Percentiles rank a stretch among this genome's conserved stretches.
Conservation (phyloP, 2,113 vertebrate genomes). For the Puffinus mauretanicus region DNA sequence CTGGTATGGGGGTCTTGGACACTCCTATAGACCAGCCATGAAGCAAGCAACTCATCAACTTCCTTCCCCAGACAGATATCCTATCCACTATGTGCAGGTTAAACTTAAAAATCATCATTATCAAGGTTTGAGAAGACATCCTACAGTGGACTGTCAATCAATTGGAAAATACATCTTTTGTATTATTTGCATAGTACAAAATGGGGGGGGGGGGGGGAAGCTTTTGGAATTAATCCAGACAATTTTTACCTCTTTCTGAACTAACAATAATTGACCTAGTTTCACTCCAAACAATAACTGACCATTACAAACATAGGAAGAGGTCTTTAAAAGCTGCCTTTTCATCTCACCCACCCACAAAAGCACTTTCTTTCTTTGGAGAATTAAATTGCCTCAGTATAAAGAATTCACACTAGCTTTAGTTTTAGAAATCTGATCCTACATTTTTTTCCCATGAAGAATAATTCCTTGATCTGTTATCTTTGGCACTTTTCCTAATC, state of each 20-base stretch:
- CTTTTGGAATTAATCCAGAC: slow-evolving; percentile 19
- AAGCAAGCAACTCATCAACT: fast-evolving
- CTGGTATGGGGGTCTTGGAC: background rate
- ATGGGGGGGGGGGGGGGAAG: background rate
- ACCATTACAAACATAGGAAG: background rate
- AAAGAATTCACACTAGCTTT: slow-evolving; percentile 5
- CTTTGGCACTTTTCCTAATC: slow-evolving; percentile 58
- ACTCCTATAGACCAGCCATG: background rate
- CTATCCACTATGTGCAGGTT: background rate
- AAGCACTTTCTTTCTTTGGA: background rate
- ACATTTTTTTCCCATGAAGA: slow-evolving; percentile 38
- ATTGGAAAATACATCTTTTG: background rate
- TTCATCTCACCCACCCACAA: background rate
- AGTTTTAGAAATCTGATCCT: slow-evolving; percentile 50
- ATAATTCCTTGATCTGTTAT: slow-evolving; percentile 58
- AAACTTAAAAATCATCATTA: background rate
- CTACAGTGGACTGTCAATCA: background rate
- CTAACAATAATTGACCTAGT: slow-evolving; percentile 36
- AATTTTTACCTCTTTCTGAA: slow-evolving; percentile 23
- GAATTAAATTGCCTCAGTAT: slow-evolving; percentile 6
- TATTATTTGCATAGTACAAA: background rate
- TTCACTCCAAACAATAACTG: slow-evolving; percentile 19
- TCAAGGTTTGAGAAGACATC: background rate
- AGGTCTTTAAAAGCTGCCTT: background rate
- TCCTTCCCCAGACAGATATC: background rate